A percentile compares a stretch with the other conserved stretches of the same genome.
Evolutionary conservation across 2,888 invertebrate species (phyloP).

Genomic region (Nebria brevicollis): DNA sequence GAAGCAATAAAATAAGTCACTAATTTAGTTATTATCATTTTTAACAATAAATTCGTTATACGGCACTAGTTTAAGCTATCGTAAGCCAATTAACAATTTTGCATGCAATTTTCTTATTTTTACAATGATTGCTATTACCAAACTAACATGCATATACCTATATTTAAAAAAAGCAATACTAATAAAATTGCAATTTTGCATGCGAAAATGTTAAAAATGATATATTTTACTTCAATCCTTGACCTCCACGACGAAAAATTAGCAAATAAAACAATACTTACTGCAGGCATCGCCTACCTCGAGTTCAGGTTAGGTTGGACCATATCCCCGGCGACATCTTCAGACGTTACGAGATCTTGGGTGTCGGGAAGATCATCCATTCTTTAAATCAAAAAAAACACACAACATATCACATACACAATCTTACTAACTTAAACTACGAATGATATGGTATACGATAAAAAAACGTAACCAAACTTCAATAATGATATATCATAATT

Average conservation of each 20-base stretch:
- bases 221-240: slow-evolving; percentile 8
- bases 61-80: too few species aligned
- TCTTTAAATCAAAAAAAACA: slow-evolving; percentile 11
- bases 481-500: neutral
- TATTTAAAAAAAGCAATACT: neutral
- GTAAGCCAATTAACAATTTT: too few species aligned
- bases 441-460: neutral
- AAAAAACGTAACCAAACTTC: neutral
- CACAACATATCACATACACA: neutral
- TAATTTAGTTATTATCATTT: too few species aligned
- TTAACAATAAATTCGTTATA: too few species aligned
- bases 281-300: slow-evolving; percentile 43
- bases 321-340: slow-evolving; percentile 21
- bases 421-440: neutral
- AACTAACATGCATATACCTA: neutral
- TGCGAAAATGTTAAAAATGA: neutral
- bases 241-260: slow-evolving; percentile 26
- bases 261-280: slow-evolving; percentile 42
- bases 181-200: neutral
- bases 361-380: slow-evolving; percentile 31
- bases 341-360: slow-evolving; percentile 17
- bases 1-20: too few species aligned
- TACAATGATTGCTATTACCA: neutral
- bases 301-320: slow-evolving; percentile 40
- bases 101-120: too few species aligned